phyloP scores from a whole-genome alignment of 2,888 invertebrate genomes.

The Chloroclystis v-ata region DNA sequence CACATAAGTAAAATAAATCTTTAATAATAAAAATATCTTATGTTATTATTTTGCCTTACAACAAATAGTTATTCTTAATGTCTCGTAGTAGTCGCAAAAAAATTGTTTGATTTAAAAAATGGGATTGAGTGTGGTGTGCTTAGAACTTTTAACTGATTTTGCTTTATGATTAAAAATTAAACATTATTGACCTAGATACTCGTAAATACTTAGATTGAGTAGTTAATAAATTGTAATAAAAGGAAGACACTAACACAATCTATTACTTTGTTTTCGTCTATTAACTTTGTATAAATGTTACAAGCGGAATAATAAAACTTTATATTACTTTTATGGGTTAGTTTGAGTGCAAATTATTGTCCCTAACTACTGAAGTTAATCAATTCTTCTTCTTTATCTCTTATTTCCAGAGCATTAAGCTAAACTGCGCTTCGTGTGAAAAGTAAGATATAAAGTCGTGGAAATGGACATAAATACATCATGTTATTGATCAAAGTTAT shows the following conservation, averaged over 20 bases:
- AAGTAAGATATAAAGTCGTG: background rate
- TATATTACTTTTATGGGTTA: slow-evolving; percentile 41
- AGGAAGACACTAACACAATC: slow-evolving; percentile 7
- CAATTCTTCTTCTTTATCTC: slow-evolving; percentile 33
- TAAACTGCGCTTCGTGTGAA: slow-evolving; percentile 20
- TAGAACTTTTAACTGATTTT: too few relatives aligned
- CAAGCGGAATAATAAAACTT: slow-evolving; percentile 30
- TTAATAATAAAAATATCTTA: too few relatives aligned
- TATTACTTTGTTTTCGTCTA: slow-evolving; percentile 43
- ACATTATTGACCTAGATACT: too few relatives aligned
- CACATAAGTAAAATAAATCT: too few relatives aligned
- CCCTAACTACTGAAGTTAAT: slow-evolving; percentile 42
- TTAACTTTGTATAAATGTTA: slow-evolving; percentile 30
- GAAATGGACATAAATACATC: background rate
- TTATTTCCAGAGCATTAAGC: slow-evolving; percentile 31
- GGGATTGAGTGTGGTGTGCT: too few relatives aligned
- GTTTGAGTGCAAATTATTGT: slow-evolving; percentile 44
- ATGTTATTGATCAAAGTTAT: background rate
- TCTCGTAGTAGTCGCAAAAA: too few relatives aligned
- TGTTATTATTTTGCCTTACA: too few relatives aligned
- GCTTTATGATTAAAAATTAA: too few relatives aligned
- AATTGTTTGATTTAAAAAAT: too few relatives aligned
- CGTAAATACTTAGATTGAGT: too few relatives aligned
- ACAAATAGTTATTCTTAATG: too few relatives aligned
- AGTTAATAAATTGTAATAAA: too few relatives aligned